Percentiles rank a stretch among this genome's conserved stretches.
Conservation (phyloP, 2,888 invertebrate species). For the Furcula furcula region DNA sequence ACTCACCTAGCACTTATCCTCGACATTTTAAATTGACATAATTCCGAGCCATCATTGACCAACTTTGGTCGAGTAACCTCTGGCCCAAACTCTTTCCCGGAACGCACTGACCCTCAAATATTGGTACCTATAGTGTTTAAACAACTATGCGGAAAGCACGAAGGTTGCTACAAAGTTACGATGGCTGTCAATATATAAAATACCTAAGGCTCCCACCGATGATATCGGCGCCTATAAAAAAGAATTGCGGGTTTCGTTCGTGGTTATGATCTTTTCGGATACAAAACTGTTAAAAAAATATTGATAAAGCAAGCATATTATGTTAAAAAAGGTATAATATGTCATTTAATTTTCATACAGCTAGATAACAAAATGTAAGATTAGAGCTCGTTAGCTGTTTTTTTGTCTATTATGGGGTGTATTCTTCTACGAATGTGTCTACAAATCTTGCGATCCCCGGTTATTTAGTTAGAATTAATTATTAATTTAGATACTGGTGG, state of each 20-base stretch:
- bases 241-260: not conserved
- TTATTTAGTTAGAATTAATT: no score
- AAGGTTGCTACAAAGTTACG: constrained; percentile 5
- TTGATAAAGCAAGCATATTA: no score
- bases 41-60: not conserved
- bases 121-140: constrained; percentile 2
- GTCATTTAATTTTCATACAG: no score
- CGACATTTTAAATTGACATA: constrained; percentile 2
- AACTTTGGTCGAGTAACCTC: constrained; percentile 3
- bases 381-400: no score
- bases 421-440: no score
- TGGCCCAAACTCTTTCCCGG: not conserved
- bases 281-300: no score
- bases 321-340: no score
- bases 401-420: no score
- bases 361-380: no score
- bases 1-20: not conserved
- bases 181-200: constrained; percentile 3
- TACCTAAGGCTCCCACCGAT: constrained; percentile 1
- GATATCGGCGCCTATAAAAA: not conserved
- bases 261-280: not conserved
- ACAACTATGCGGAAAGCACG: constrained; percentile 2
- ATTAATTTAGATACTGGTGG: no score
- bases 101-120: not conserved
- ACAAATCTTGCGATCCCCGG: no score